These are phyloP conservation scores for Periparus ater DNA, from an alignment of 2,797 vertebrate species.

Conservation along the genomic window DNA sequence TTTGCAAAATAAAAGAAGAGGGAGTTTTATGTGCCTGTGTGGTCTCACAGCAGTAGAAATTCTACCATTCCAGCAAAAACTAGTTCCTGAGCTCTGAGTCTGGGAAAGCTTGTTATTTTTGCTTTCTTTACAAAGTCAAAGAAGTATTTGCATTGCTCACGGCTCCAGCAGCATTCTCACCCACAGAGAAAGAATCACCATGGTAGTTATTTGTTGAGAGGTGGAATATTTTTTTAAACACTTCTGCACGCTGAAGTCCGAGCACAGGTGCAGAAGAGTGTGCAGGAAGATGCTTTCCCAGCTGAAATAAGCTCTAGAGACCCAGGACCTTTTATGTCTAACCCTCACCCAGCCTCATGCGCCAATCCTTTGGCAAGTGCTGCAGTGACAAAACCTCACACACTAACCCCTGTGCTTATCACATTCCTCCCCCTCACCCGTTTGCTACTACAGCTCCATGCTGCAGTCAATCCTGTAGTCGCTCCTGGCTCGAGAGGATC, in stretches of 20 bases:
- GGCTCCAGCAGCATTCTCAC: not conserved
- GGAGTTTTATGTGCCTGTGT: not conserved
- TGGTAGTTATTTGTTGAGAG: fast-evolving
- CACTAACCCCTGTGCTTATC: not conserved
- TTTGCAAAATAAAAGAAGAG: not conserved
- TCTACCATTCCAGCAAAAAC: not conserved
- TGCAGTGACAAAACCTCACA: not conserved
- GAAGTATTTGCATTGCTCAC: not conserved
- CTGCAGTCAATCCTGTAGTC: too few relatives aligned
- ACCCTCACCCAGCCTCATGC: not conserved
- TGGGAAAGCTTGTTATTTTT: not conserved
- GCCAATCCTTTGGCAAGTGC: not conserved
- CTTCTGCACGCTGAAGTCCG: not conserved
- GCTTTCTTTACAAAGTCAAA: not conserved
- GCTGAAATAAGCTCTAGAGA: not conserved
- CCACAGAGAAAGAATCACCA: not conserved
- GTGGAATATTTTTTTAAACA: not conserved
- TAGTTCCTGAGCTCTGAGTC: not conserved
- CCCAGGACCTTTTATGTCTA: not conserved
- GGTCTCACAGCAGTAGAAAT: not conserved
- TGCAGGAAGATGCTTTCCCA: not conserved
- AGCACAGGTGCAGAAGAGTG: fast-evolving
- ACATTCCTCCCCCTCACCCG: not conserved
- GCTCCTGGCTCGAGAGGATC: not conserved
- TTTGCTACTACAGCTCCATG: not conserved